Base-by-base conservation (phyloP, 2,797 vertebrate genomes). In the Poeciliopsis presidionis region DNA sequence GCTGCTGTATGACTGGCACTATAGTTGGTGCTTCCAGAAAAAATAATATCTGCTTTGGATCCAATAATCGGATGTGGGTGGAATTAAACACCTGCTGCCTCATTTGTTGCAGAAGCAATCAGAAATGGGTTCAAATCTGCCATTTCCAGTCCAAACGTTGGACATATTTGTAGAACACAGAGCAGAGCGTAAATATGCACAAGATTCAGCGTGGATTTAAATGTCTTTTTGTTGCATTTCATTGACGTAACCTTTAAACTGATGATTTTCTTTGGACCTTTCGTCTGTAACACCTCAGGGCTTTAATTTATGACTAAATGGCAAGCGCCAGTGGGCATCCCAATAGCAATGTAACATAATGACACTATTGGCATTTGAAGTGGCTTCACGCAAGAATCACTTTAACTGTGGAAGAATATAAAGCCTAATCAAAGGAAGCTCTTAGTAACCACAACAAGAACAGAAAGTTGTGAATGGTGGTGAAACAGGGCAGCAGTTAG, bases 61-160 rank as follows among this genome's bases (percentile, higher is more conserved):
- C 59, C 51, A 0, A 22, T 79, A 79, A 81, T 75, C 74, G 71
- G 41, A 87, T 81, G 43, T 13, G 30, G 59, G 73, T 80, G 83
- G 80, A 81, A 84, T 85, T 70, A 88, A 87, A 59, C 72, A 57
- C 70, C 76, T 76, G 47, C 74, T 7, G 12, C 45, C 49, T 75
- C 83, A 79, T 81, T 74, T 84, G 39, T 65, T 75, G 47, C 20
- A 33, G 85, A 81, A 89, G 74, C 11, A n/a, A 20, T 73, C 77
- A 84, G 16, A 73, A 53, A 70, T 25, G 22, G 49, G 47, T 16
- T 53, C 12, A n/a, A 39, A 39, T 69, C n/a, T 33, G 4, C 30
- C 13, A 30, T 36, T 43, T n/a, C 13, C 57, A 4, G 33, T 75
- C 73, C 28, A 36, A 39, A 22, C 11, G 61, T 39, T 65, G 61